Base-by-base conservation (phyloP, 2,888 invertebrate species). In the Caenorhabditis angaria region DNA sequence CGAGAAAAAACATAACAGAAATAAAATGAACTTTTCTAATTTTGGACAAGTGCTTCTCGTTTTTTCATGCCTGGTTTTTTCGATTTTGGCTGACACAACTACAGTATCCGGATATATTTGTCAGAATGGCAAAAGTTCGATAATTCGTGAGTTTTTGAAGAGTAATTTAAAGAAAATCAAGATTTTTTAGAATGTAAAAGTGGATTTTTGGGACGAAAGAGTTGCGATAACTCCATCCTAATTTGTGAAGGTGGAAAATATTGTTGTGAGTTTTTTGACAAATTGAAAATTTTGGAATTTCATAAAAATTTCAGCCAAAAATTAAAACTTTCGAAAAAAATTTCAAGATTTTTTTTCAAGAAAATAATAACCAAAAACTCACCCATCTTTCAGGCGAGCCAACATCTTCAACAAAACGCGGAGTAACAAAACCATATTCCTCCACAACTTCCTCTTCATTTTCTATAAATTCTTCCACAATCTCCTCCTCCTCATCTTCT, bases 241-340 rank as follows among this genome's bases (percentile, higher is more conserved):
- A 28, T 24, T 20, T 70, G 69, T 29, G 69, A 70, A 54, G 29
- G 51, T 8, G 62, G 61, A 56, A 53, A 29, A 18, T 61, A 47
- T 58, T 70, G 69, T 54, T 70, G 69, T 67, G 22, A 57, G 67
- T 55, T 10, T 8, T 14, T 8, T n/a, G n/a, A n/a, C n/a, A n/a
- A n/a, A n/a, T n/a, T n/a, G n/a, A n/a, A n/a, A n/a, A n/a, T n/a
- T n/a, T n/a, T 32, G 6, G 32, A 32, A 32, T 32, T 32, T 32
- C 10, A 8, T 20, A 20, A 48, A 14, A 48, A 48, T n/a, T 20
- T 48, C 48, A 18, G 20, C n/a, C n/a, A n/a, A n/a, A n/a, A n/a
- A n/a, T n/a, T n/a, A n/a, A n/a, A n/a, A n/a, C n/a, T n/a, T n/a
- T n/a, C n/a, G n/a, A n/a, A n/a, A n/a, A n/a, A n/a, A n/a, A n/a